phyloP scores from a whole-genome alignment of 2,797 vertebrate genomes.

The Cyclopterus lumpus region DNA sequence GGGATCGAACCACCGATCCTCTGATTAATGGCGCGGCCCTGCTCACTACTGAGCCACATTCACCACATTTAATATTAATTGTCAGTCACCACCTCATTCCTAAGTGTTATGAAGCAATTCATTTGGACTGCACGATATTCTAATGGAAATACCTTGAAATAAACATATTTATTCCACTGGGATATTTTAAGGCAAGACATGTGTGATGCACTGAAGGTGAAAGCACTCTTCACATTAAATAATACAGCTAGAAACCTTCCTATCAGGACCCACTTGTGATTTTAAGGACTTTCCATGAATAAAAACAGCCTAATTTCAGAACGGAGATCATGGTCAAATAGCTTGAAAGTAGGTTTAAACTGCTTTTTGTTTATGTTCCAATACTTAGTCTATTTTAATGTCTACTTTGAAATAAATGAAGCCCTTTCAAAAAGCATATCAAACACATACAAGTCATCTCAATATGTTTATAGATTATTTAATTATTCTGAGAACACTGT shows the following conservation, averaged over 20 bases:
- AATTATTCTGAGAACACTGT: constrained; percentile 6
- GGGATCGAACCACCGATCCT: too few relatives aligned
- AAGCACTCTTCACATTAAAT: constrained; percentile 49
- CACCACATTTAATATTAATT: background rate
- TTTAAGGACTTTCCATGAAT: constrained; percentile 55
- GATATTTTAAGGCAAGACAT: constrained; percentile 57
- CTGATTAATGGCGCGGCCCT: too few relatives aligned
- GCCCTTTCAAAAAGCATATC: constrained; percentile 37
- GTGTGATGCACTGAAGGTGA: constrained; percentile 58
- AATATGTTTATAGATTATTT: constrained; percentile 39
- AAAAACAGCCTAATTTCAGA: constrained; percentile 57
- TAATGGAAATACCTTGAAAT: constrained; percentile 59
- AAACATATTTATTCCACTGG: constrained; percentile 51
- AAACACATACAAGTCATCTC: constrained; percentile 42
- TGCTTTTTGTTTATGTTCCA: constrained; percentile 7
- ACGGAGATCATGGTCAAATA: constrained; percentile 37
- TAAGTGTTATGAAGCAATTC: constrained; percentile 30
- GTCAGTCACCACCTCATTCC: constrained; percentile 18
- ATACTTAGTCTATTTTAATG: constrained; percentile 59
- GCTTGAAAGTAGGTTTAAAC: constrained; percentile 41
- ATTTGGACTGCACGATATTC: constrained; percentile 25
- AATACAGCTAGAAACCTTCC: constrained; percentile 56
- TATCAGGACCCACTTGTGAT: constrained; percentile 67
- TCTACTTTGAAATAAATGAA: constrained; percentile 59
- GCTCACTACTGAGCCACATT: too few relatives aligned